Percentiles rank a stretch among this genome's conserved stretches.
Evolutionary conservation across 1,140 invertebrate species (phyloP).

Genomic region (Drosophila pseudoobscura): DNA sequence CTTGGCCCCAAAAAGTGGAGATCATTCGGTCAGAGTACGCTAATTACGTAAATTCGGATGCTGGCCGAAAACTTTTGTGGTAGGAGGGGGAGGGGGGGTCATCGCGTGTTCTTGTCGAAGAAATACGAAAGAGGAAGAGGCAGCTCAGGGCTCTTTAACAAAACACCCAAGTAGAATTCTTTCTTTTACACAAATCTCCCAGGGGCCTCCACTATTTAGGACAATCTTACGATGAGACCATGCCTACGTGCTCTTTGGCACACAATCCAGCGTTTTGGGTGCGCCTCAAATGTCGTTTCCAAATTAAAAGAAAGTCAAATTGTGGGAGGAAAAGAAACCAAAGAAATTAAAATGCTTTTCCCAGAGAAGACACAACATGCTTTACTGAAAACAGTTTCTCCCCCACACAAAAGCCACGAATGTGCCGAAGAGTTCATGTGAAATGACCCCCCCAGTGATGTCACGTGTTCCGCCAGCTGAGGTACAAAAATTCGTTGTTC

Average conservation of each 20-base stretch:
- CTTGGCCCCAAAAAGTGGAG: slow-evolving; percentile 22
- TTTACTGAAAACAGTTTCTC: slow-evolving; percentile 2
- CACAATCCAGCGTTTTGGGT: slow-evolving; percentile 3
- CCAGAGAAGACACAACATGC: slow-evolving; percentile 6
- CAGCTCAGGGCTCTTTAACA: too few species aligned
- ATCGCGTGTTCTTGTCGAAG: too few species aligned
- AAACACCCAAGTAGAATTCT: too few species aligned
- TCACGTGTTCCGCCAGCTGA: slow-evolving; percentile 27
- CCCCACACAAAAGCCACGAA: not conserved
- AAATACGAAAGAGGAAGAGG: too few species aligned
- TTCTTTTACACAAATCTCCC: too few species aligned
- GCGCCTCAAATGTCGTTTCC: not conserved
- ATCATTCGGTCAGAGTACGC: slow-evolving; percentile 18
- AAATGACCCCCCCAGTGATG: slow-evolving; percentile 8
- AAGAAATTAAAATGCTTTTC: slow-evolving; percentile 16
- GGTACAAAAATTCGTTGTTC: not conserved
- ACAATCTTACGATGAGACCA: not conserved
- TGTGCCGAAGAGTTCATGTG: slow-evolving; percentile 1
- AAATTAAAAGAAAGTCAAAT: slow-evolving; percentile 33
- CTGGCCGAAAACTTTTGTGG: slow-evolving; percentile 22
- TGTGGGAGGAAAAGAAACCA: not conserved
- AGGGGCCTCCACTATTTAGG: too few species aligned
- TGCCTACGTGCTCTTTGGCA: slow-evolving; percentile 46
- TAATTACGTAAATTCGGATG: slow-evolving; percentile 39
- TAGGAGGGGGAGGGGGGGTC: not conserved